These are phyloP conservation scores for Balaeniceps rex DNA, from an alignment of 2,113 vertebrate genomes.

Conservation along the genomic window DNA sequence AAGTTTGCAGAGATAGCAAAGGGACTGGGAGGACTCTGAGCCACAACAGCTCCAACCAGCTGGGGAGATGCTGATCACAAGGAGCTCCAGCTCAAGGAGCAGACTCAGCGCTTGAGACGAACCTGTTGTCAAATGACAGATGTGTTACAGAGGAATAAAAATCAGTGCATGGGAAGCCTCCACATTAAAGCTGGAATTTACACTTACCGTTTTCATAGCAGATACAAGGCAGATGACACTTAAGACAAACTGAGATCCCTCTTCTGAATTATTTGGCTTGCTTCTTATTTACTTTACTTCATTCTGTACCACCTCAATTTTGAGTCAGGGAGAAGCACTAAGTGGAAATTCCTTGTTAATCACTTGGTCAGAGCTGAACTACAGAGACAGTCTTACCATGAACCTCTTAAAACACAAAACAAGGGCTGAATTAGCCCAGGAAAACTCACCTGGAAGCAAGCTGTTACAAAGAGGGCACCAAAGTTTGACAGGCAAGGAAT, in stretches of 20 bases:
- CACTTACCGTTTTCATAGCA: not conserved
- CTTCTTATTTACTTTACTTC: not conserved
- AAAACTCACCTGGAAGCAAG: constrained; percentile 33
- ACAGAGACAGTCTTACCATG: not conserved
- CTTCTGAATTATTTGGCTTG: not conserved
- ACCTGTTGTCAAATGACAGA: not conserved
- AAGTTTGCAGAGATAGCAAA: not conserved
- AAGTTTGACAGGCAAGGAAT: constrained; percentile 8
- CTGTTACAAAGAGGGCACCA: not conserved
- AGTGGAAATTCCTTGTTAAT: not conserved
- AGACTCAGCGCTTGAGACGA: not conserved
- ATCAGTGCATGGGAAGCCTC: not conserved
- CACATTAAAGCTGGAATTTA: not conserved
- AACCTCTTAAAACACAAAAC: not conserved
- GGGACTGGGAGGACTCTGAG: not conserved
- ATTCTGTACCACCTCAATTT: not conserved
- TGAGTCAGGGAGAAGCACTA: not conserved
- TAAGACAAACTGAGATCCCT: not conserved
- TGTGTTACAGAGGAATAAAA: not conserved
- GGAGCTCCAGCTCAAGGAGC: not conserved
- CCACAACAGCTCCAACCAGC: not conserved
- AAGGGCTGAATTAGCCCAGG: not conserved
- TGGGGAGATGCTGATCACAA: not conserved
- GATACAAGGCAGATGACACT: not conserved
- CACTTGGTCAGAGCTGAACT: not conserved